Percentiles rank a stretch among this genome's conserved stretches.
Evolutionary conservation across 2,113 vertebrate genomes (phyloP).

Genomic region (Hippopotamus amphibius): DNA sequence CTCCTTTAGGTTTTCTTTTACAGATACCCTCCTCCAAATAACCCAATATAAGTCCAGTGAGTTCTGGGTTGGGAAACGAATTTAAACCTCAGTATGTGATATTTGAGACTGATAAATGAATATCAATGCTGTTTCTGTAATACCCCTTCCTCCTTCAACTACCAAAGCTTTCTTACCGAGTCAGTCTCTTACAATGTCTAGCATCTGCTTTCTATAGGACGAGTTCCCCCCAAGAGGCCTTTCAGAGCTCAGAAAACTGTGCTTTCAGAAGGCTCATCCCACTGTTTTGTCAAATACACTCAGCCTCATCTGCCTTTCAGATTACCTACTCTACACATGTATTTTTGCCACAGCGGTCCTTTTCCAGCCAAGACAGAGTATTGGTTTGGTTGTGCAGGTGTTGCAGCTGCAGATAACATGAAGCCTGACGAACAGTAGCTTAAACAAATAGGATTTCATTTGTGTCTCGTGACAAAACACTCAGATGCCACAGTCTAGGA

Average conservation of each 20-base stretch:
- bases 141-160: background rate
- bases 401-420: background rate
- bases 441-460: background rate
- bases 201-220: background rate
- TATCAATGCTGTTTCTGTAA: background rate
- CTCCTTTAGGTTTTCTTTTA: background rate
- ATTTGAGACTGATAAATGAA: background rate
- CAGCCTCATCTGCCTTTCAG: background rate
- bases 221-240: background rate
- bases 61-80: constrained; percentile 11
- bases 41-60: background rate
- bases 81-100: background rate
- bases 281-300: background rate
- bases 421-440: background rate
- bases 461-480: background rate
- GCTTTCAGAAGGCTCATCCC: background rate
- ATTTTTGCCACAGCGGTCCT: background rate
- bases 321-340: background rate
- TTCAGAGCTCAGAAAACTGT: background rate
- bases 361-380: background rate
- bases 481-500: background rate
- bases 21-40: background rate
- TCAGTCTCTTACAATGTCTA: background rate
- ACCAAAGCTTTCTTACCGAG: background rate
- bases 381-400: background rate